Conservation (phyloP, 2,113 vertebrate genomes). For the Prunella himalayana region DNA sequence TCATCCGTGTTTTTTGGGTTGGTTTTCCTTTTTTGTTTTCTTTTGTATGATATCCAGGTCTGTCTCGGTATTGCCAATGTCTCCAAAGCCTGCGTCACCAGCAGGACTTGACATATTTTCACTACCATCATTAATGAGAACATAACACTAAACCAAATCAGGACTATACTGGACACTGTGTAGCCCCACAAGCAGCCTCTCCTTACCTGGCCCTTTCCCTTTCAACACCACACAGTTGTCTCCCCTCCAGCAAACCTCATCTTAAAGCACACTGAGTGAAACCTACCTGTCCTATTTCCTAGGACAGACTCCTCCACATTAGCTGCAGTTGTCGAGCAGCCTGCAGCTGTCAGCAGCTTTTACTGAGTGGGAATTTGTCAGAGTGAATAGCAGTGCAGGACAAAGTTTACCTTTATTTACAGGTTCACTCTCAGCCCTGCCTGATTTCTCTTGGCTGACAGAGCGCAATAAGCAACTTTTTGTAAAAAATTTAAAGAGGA, state of each 20-base stretch:
- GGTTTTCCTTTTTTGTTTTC: background rate
- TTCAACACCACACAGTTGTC: background rate
- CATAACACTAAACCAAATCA: background rate
- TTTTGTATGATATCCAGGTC: background rate
- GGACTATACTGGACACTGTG: background rate
- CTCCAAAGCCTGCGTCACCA: background rate
- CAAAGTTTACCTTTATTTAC: background rate
- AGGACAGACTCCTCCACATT: background rate
- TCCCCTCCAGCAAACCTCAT: background rate
- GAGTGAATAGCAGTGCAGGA: background rate
- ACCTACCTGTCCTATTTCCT: slow-evolving; percentile 1
- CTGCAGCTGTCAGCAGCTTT: background rate
- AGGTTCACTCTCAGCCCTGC: background rate
- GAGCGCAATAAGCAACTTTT: background rate
- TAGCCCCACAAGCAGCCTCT: background rate
- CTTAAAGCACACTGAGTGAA: background rate
- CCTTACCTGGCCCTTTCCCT: background rate
- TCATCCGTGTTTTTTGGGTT: background rate
- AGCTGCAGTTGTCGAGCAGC: background rate
- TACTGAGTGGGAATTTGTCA: background rate
- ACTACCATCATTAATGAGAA: background rate
- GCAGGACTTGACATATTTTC: background rate
- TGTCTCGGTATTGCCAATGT: background rate
- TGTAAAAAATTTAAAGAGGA: background rate
- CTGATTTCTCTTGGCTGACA: background rate